phyloP scores from a whole-genome alignment of 2,113 vertebrate genomes.

The Eubucco bourcierii region DNA sequence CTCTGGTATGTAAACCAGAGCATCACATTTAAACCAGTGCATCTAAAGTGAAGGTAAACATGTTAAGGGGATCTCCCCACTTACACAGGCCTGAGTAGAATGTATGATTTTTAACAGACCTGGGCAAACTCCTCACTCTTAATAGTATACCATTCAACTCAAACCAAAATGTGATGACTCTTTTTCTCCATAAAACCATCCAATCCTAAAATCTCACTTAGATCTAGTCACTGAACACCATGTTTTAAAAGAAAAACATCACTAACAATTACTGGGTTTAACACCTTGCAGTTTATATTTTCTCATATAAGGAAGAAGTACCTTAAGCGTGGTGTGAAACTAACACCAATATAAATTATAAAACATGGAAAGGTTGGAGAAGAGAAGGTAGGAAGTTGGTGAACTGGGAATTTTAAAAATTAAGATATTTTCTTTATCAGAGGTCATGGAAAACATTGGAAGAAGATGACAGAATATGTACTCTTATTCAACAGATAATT shows the following conservation, averaged over 20 bases:
- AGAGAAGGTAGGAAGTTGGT: neutral
- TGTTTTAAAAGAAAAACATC: neutral
- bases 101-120: neutral
- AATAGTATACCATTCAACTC: neutral
- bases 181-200: neutral
- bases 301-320: neutral
- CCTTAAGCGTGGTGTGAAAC: neutral
- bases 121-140: neutral
- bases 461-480: neutral
- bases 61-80: neutral
- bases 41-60: neutral
- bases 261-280: neutral
- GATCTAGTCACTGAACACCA: neutral
- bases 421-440: neutral
- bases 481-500: neutral
- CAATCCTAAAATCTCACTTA: neutral
- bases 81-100: neutral
- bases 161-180: neutral
- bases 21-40: neutral
- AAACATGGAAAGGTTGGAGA: neutral
- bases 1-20: conserved; percentile 4
- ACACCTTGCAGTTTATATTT: neutral
- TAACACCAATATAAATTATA: neutral
- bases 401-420: neutral
- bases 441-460: neutral